Evolutionary conservation across 2,797 vertebrate genomes (phyloP).

Genomic region (Pempheris klunzingeri): DNA sequence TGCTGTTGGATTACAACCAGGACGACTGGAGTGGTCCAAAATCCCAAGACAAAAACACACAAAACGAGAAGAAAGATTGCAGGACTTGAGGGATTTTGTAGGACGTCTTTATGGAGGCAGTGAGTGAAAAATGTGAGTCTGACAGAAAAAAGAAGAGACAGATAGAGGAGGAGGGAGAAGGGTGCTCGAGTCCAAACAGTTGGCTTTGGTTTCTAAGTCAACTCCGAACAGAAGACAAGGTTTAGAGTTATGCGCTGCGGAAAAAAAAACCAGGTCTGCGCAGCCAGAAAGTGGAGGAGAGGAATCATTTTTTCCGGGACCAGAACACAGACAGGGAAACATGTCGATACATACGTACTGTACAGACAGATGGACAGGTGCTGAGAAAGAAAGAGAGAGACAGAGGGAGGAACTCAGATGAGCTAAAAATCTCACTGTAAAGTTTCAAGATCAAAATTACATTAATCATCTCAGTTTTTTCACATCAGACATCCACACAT

Average conservation of each 20-base stretch:
- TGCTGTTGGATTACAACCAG: slow-evolving; percentile 72
- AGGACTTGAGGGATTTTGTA: slow-evolving; percentile 40
- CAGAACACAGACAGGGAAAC: slow-evolving; percentile 60
- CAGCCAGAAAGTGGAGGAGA: slow-evolving; percentile 75
- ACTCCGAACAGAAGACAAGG: slow-evolving; percentile 77
- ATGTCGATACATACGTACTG: slow-evolving; percentile 37
- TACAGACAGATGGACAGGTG: slow-evolving; percentile 10
- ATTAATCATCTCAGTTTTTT: slow-evolving; percentile 8
- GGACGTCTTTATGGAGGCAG: slow-evolving; percentile 40
- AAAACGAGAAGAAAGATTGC: slow-evolving; percentile 17
- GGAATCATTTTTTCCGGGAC: slow-evolving; percentile 70
- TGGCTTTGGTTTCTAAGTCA: slow-evolving; percentile 75
- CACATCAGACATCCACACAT: slow-evolving; percentile 10
- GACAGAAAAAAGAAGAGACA: slow-evolving; percentile 47
- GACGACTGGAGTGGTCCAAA: slow-evolving; percentile 47
- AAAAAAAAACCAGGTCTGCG: slow-evolving; percentile 78
- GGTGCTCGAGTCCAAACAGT: slow-evolving; percentile 55
- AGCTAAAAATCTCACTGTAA: background rate
- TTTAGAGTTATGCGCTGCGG: slow-evolving; percentile 75
- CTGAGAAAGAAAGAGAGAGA: background rate
- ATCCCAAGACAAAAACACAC: slow-evolving; percentile 33
- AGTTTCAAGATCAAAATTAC: background rate
- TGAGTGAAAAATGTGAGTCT: slow-evolving; percentile 44
- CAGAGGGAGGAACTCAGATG: background rate
- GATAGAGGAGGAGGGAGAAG: slow-evolving; percentile 23